Conservation (phyloP, 1,140 invertebrate genomes). For the Apolygus lucorum region DNA sequence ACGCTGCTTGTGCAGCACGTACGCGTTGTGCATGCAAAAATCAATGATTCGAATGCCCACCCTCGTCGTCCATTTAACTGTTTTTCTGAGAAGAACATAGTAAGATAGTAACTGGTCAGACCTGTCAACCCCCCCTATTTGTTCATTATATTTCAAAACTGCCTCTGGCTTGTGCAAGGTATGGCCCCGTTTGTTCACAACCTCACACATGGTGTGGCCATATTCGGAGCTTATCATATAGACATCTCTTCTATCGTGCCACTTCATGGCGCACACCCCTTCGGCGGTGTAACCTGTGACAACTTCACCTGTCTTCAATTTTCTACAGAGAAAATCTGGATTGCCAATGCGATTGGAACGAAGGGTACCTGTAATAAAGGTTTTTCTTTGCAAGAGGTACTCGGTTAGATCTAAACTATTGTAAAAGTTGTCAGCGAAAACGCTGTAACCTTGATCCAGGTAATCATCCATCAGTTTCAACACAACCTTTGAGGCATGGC, state of each 20-base stretch:
- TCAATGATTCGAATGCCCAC: not conserved
- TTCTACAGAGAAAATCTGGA: not conserved
- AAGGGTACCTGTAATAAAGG: not conserved
- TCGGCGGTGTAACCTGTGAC: not conserved
- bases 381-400: not conserved
- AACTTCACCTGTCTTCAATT: not conserved
- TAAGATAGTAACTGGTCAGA: too few species aligned
- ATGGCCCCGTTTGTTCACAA: not conserved
- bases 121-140: too few species aligned
- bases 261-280: not conserved
- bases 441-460: slow-evolving; percentile 29
- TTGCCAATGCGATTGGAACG: not conserved
- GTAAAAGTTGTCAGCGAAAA: slow-evolving; percentile 18
- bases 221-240: slow-evolving; percentile 12
- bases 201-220: slow-evolving; percentile 7
- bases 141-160: not conserved
- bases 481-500: slow-evolving; percentile 21
- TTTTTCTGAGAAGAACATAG: too few species aligned
- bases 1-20: not conserved
- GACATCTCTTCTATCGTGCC: not conserved
- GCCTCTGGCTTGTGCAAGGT: not conserved
- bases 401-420: not conserved
- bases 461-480: slow-evolving; percentile 27
- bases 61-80: not conserved
- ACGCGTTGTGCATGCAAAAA: not conserved